Evolutionary conservation across 2,888 invertebrate genomes (phyloP).

Genomic region (Disparrhopalites patrizii): DNA sequence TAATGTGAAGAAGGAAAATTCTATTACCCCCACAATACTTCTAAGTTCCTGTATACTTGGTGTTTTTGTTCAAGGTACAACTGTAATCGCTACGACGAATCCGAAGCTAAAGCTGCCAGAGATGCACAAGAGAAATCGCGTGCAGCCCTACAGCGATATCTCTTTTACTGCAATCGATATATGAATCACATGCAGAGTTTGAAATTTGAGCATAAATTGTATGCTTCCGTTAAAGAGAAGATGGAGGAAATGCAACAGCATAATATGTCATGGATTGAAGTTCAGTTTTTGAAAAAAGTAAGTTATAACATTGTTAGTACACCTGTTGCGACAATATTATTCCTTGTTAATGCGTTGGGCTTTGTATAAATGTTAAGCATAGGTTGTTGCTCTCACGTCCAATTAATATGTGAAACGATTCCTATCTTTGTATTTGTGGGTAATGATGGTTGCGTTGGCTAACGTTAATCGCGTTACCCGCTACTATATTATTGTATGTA

Average conservation of each 20-base stretch:
- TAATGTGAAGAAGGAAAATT: background rate
- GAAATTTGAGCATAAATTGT: slow-evolving; percentile 95
- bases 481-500: no score
- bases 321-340: no score
- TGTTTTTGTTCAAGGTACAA: slow-evolving; percentile 63
- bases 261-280: slow-evolving; percentile 99
- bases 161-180: slow-evolving; percentile 98
- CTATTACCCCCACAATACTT: no score
- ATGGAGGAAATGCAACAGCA: slow-evolving; percentile 99
- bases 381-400: no score
- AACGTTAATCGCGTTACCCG: no score
- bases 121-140: slow-evolving; percentile 94
- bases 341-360: no score
- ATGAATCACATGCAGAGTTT: slow-evolving; percentile 99
- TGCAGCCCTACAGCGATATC: slow-evolving; percentile 89
- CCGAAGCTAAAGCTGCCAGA: slow-evolving; percentile 91
- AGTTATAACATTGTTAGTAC: slow-evolving; percentile 12
- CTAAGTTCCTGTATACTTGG: no score
- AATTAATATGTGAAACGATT: no score
- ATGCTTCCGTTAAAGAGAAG: slow-evolving; percentile 91
- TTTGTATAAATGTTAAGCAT: no score
- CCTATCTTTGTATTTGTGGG: no score
- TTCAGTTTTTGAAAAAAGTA: slow-evolving; percentile 89
- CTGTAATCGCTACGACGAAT: slow-evolving; percentile 96
- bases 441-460: no score